Percentiles rank a stretch among this genome's conserved stretches.
phyloP scores from a whole-genome alignment of 2,113 vertebrate genomes.

The Phaethon lepturus region DNA sequence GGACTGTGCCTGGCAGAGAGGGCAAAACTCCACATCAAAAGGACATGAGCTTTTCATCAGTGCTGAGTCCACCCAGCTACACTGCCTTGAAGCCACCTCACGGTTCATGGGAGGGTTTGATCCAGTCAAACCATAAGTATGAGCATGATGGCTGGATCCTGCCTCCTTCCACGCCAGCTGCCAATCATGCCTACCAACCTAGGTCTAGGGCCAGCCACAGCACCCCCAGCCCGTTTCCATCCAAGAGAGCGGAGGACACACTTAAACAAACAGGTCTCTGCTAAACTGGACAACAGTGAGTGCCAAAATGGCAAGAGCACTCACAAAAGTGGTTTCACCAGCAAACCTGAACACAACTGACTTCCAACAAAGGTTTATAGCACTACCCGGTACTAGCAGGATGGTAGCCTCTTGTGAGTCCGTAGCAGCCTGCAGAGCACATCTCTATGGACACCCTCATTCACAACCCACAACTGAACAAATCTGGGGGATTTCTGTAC shows the following conservation, averaged over 20 bases:
- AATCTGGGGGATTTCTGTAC: background rate
- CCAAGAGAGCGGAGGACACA: background rate
- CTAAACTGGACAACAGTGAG: rapidly evolving
- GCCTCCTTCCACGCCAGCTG: background rate
- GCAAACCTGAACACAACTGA: background rate
- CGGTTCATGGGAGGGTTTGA: background rate
- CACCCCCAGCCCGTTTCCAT: background rate
- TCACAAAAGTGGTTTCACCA: background rate
- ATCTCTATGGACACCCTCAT: background rate
- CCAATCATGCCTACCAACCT: background rate
- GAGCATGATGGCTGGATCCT: background rate
- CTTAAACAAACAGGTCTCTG: background rate
- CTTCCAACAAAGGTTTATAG: background rate
- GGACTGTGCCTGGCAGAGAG: background rate
- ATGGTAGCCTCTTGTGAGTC: background rate
- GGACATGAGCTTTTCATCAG: background rate
- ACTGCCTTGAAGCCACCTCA: background rate
- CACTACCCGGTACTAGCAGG: background rate
- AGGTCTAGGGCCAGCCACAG: background rate
- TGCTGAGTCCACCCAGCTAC: background rate
- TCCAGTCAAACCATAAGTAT: background rate
- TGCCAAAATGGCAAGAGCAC: rapidly evolving
- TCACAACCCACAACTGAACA: background rate
- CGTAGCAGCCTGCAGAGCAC: background rate
- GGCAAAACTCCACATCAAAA: background rate